A percentile compares a stretch with the other conserved stretches of the same genome.
These are phyloP conservation scores for Catajapyx aquilonaris DNA, from an alignment of 1,140 invertebrate species.

Conservation along the genomic window DNA sequence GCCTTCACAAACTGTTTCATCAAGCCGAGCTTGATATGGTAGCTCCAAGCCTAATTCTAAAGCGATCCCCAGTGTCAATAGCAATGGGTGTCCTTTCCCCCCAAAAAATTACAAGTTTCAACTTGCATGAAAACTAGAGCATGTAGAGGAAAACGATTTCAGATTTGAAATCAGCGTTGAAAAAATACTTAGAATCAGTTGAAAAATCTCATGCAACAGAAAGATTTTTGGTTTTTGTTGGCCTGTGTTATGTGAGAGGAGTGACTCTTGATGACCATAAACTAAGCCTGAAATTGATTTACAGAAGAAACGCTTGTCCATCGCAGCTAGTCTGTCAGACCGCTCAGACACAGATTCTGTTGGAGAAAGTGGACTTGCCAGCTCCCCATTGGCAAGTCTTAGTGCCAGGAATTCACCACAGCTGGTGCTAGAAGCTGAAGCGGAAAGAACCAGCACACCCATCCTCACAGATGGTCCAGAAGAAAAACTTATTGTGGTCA, in stretches of 20 bases:
- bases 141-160: no score
- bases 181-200: no score
- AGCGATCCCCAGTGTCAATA: background rate
- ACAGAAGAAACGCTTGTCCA: constrained; percentile 33
- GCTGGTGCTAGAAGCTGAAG: constrained; percentile 17
- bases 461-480: constrained; percentile 12
- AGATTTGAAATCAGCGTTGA: no score
- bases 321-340: constrained; percentile 28
- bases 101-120: no score
- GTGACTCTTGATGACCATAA: no score
- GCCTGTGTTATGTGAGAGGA: constrained; percentile 8
- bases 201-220: no score
- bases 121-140: no score
- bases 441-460: no score
- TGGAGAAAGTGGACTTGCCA: constrained; percentile 25
- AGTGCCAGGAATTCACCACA: constrained; percentile 20
- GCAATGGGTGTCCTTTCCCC: no score
- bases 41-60: background rate
- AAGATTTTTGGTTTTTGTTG: background rate
- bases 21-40: no score
- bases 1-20: no score
- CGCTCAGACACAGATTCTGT: constrained; percentile 24
- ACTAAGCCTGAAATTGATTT: no score
- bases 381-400: constrained; percentile 22
- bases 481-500: constrained; percentile 30